Base-by-base conservation (phyloP, 2,797 vertebrate species). In the Menidia menidia region DNA sequence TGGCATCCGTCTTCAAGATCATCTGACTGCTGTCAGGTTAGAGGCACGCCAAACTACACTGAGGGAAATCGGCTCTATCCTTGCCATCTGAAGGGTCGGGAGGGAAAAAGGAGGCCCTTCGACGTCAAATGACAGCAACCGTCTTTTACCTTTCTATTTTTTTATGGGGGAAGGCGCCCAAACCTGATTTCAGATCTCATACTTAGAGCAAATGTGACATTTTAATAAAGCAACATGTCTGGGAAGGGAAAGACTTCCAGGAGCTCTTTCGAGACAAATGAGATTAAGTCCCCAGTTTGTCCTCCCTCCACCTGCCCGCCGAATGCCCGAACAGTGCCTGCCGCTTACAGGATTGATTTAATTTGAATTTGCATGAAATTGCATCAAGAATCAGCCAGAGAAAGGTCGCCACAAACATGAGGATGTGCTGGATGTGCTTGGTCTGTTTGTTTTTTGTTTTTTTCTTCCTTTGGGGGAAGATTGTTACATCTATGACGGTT, bases 361-460 rank as follows among this genome's bases (percentile, higher is more conserved):
- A 88, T 86, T 89, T 83, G n/a, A 70, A 88, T 90, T 90, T 89
- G 79, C 83, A 89, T 89, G 73, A 83, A 84, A 81, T 81, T 80
- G 77, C 74, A 85, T 83, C 73, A 82, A 87, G 71, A 35, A 63
- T 71, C 64, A 56, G 73, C 15, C 35, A 54, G 76, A n/a, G 32
- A 82, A 90, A 87, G 80, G 88, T 88, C 65, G 65, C 5, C 43
- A 0, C 25, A 8, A 69, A 82, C 10, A 43, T 1, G 64, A 62
- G 10, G 53, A 56, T 14, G 62, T 44, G 63, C 58, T 63, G 13
- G 48, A 35, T 16, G 25, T 44, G 67, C 32, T 16, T 58, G 18
- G 35, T 39, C 7, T 39, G 35, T 39, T 39, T 39, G 25, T 25
- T 25, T 25, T 25, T 25, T 25, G 25, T 25, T 25, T 9, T 6